Percentiles rank a stretch among this genome's conserved stretches.
Conservation (phyloP, 2,888 invertebrate genomes). For the Stenoptilia bipunctidactyla region DNA sequence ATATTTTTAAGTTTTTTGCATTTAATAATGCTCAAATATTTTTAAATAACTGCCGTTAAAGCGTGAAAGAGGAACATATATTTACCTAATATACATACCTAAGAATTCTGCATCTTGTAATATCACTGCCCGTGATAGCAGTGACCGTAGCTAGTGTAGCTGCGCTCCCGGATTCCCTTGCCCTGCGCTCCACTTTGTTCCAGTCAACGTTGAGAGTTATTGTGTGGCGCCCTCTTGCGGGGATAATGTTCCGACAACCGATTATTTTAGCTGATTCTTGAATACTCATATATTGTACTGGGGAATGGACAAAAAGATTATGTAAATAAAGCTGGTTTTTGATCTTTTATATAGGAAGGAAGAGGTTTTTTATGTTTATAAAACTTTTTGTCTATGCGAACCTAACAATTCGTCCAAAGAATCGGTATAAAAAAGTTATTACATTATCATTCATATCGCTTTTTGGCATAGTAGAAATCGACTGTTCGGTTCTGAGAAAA, state of each 20-base stretch:
- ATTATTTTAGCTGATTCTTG: slow-evolving; percentile 19
- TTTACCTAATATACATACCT: slow-evolving; percentile 24
- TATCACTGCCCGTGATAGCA: slow-evolving; percentile 44
- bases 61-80: not conserved
- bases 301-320: slow-evolving; percentile 1
- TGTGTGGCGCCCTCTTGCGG: slow-evolving; percentile 27
- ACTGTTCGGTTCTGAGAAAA: too few relatives aligned
- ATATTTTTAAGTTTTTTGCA: too few relatives aligned
- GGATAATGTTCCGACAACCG: slow-evolving; percentile 30
- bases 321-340: too few relatives aligned
- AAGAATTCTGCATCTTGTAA: slow-evolving; percentile 43
- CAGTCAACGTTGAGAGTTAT: slow-evolving; percentile 35
- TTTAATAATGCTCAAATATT: too few relatives aligned
- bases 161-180: slow-evolving; percentile 24
- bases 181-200: slow-evolving; percentile 39
- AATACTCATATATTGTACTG: slow-evolving; percentile 47
- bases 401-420: too few relatives aligned
- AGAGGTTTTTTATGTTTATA: too few relatives aligned
- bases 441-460: too few relatives aligned
- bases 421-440: too few relatives aligned
- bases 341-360: too few relatives aligned
- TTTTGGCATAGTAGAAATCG: too few relatives aligned
- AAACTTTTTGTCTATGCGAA: too few relatives aligned
- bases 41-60: too few relatives aligned
- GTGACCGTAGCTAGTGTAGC: slow-evolving; percentile 44